These are phyloP conservation scores for Euzophera pinguis DNA, from an alignment of 2,888 invertebrate species.

Conservation along the genomic window DNA sequence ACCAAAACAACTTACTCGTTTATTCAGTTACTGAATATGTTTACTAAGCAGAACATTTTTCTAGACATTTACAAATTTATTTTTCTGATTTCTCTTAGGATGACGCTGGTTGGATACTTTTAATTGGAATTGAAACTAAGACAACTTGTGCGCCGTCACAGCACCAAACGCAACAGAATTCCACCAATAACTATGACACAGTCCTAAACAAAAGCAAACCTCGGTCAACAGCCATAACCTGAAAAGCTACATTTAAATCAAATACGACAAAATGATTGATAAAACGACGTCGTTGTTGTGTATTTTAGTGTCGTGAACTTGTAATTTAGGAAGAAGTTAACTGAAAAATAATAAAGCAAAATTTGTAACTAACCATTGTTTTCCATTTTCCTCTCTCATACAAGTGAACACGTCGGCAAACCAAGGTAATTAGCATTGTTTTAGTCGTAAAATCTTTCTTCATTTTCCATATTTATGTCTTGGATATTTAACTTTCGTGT, in stretches of 20 bases:
- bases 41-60: no score
- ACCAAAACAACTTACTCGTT: no score
- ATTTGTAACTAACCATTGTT: conserved; percentile 22
- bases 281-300: neutral
- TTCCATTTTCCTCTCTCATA: conserved; percentile 26
- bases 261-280: neutral
- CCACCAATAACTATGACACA: conserved; percentile 39
- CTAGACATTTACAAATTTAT: neutral
- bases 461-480: conserved; percentile 46
- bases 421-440: conserved; percentile 44
- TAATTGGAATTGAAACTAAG: conserved; percentile 7
- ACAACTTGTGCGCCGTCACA: neutral
- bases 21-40: no score
- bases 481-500: conserved; percentile 38
- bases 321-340: conserved; percentile 16
- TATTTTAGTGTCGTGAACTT: neutral
- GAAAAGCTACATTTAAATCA: neutral
- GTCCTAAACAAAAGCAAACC: conserved; percentile 40
- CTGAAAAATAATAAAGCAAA: conserved; percentile 42
- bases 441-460: conserved; percentile 46
- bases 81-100: conserved; percentile 13
- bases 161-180: neutral
- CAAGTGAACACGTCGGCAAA: conserved; percentile 56
- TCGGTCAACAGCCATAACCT: conserved; percentile 32
- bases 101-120: conserved; percentile 10